Base-by-base conservation (phyloP, 2,888 invertebrate genomes). In the Uropetala carovei region DNA sequence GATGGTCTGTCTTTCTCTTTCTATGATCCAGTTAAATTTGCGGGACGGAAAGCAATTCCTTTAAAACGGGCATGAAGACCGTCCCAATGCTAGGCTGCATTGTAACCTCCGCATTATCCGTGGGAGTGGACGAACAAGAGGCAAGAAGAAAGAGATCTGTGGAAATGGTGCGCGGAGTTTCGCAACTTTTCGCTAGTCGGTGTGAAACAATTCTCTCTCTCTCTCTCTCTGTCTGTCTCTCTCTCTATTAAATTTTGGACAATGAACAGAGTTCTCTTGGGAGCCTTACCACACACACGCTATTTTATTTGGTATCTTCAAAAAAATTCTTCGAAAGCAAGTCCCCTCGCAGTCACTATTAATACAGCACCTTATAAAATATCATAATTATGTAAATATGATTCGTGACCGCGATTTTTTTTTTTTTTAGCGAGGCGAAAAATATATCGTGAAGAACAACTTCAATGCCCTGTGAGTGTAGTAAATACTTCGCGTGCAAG, bases 251-350 rank as follows among this genome's bases (percentile, higher is more conserved):
- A 75, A 22, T 75, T 75, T 43, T 16, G 64, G 64, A 64, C 60
- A 60, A 89, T 64, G 89, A 89, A 22, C 27, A 16, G 10, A 27
- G 68, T 89, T 89, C 89, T 64, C 89, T 89, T 64, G 89, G 30
- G 89, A 89, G 56, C 18, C 86, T 27, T 58, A n/a, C 22, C 86
- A 43, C 89, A 64, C 89, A n/a, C n/a, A 43, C 59, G 43, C 43
- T 43, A 43, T 43, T 64, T 60, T 64, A 43, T 68, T 89, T 75
- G 75, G 22, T 75, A 22, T 75, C 75, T 75, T 14, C 27, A 22
- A 27, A 27, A 75, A 75, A 75, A 75, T 75, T 75, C 22, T 27
- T 75, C 22, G 75, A 75, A 75, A 75, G 75, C 75, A 43, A 43
- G 43, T 43, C 43, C 43, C 43, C 43, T 43, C 43, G 43, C 43